Evolutionary conservation across 2,797 vertebrate genomes (phyloP).

Genomic region (Microctenopoma steveboyesi): DNA sequence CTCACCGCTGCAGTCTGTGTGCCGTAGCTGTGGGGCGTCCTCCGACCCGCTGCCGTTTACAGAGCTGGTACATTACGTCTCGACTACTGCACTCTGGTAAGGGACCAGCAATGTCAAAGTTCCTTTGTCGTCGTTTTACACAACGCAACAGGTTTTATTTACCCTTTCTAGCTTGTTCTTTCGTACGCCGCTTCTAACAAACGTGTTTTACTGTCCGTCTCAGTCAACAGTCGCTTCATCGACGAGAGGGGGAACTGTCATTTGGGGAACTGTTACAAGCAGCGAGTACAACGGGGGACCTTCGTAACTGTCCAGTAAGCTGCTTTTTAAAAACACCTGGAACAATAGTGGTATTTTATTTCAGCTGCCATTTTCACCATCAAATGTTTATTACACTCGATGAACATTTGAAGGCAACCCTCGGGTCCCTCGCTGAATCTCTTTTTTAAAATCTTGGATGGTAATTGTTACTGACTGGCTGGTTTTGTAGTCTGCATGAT

Average conservation of each 20-base stretch:
- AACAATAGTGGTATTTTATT: too few relatives aligned
- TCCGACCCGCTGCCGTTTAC: conserved; percentile 97
- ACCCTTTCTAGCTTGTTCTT: background rate
- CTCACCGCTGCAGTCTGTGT: conserved; percentile 87
- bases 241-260: conserved; percentile 82
- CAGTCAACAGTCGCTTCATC: conserved; percentile 81
- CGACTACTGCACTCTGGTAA: conserved; percentile 97
- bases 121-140: background rate
- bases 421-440: background rate
- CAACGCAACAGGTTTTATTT: background rate
- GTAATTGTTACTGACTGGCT: background rate
- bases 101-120: conserved; percentile 46
- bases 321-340: background rate
- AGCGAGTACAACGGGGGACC: conserved; percentile 93
- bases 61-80: conserved; percentile 97
- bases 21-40: conserved; percentile 94
- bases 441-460: background rate
- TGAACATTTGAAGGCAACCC: background rate
- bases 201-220: background rate
- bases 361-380: background rate
- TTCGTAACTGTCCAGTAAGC: conserved; percentile 95
- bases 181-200: conserved; percentile 9
- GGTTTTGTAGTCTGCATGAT: background rate
- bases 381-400: background rate
- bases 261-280: conserved; percentile 94